Evolutionary conservation across 2,888 invertebrate genomes (phyloP), one percentile per base, ranked within the genome.

Genomic region (Hydriomena furcata): DNA sequence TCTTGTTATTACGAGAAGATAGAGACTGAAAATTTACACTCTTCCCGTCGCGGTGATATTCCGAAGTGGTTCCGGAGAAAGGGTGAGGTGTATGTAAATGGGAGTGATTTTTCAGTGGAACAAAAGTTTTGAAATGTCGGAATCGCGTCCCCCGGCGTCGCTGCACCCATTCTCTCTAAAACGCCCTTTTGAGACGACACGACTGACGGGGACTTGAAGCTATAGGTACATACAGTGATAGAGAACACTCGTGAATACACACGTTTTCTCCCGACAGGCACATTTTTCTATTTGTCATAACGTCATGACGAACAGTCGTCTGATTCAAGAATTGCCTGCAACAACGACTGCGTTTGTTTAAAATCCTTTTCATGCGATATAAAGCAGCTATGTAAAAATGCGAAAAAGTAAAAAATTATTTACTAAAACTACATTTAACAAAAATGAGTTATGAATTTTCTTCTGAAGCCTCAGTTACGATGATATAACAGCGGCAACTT

Each of bases 151-250:
- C 47, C 79, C 64, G 65, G 63, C 64, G 71, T 70, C 69, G 63
- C 24, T 54, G 77, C 72, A 73, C 75, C 73, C 76, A 76, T 79
- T 82, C 80, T 82, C 66, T 76, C 73, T 74, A 76, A 75, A 84
- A 81, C 78, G 76, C 79, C 81, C 82, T 80, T 82, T 85, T 76
- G 82, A 83, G 84, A 83, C 75, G 79, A 81, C 76, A 81, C 80
- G 76, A 82, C 63, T 17, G 17, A 72, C 71, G 65, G 75, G 73
- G 64, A 68, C 69, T 76, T 69, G 56, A 17, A 54, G 47, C 66
- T 63, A 60, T 30, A 47, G 60, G 62, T 58, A 65, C 61, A 58
- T 3, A n/a, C n/a, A n/a, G 58, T 63, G 60, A 66, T 68, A 67
- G 64, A 67, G 65, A 71, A 57, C 60, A 66, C 70, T 67, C 63